Evolutionary conservation across 1,140 invertebrate genomes (phyloP).

Genomic region (Steinernema feltiae): DNA sequence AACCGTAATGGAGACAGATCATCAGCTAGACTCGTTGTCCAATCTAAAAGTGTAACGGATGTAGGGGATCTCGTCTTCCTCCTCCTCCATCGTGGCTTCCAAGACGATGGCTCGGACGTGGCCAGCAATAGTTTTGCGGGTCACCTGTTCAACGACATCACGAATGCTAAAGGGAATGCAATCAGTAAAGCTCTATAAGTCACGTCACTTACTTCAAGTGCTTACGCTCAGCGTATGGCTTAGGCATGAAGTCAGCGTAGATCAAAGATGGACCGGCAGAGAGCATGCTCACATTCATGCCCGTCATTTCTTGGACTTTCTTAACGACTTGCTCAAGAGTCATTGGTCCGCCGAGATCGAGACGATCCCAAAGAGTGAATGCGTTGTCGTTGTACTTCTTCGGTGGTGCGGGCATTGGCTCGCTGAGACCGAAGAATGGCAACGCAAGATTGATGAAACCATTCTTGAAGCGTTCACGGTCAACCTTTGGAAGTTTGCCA

Average conservation of each 20-base stretch:
- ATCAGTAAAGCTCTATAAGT: not conserved
- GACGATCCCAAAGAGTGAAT: slow-evolving; percentile 96
- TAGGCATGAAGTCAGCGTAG: slow-evolving; percentile 95
- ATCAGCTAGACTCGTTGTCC: too few relatives aligned
- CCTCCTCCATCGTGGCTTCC: slow-evolving; percentile 70
- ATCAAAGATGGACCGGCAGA: slow-evolving; percentile 96
- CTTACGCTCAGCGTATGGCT: not conserved
- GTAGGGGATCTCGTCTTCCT: slow-evolving; percentile 90
- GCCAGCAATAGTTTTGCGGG: slow-evolving; percentile 82
- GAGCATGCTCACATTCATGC: slow-evolving; percentile 69
- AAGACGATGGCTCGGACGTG: slow-evolving; percentile 87
- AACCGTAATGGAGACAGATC: too few relatives aligned
- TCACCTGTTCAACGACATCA: slow-evolving; percentile 85
- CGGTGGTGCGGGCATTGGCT: slow-evolving; percentile 81
- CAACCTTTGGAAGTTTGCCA: not conserved
- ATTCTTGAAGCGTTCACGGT: slow-evolving; percentile 78
- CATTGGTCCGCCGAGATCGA: slow-evolving; percentile 88
- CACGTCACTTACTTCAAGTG: not conserved
- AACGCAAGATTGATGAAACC: slow-evolving; percentile 86
- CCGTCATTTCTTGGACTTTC: slow-evolving; percentile 70
- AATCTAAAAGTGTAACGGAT: slow-evolving; percentile 63
- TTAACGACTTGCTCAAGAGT: slow-evolving; percentile 86
- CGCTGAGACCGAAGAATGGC: slow-evolving; percentile 93
- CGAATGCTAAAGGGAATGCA: slow-evolving; percentile 65
- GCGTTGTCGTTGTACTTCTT: slow-evolving; percentile 86